Conservation (phyloP, 2,113 vertebrate species). For the Urocolius indicus region DNA sequence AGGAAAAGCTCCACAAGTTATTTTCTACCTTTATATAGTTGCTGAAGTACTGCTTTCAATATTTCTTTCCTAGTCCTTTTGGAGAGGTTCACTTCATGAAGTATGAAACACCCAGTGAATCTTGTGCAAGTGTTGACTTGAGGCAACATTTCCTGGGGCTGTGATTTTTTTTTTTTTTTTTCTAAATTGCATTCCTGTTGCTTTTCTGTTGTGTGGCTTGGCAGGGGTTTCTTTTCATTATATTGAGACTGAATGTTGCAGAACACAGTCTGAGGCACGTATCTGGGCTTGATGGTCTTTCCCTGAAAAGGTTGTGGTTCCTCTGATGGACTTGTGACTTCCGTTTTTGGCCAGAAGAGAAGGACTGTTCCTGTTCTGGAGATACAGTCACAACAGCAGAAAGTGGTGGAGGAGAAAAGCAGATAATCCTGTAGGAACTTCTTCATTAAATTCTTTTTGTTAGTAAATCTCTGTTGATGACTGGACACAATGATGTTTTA, state of each 20-base stretch:
- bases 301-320: background rate
- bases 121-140: background rate
- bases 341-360: background rate
- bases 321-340: background rate
- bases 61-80: background rate
- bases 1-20: background rate
- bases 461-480: background rate
- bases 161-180: too few relatives aligned
- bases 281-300: rapidly evolving
- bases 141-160: background rate
- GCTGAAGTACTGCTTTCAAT: background rate
- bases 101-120: background rate
- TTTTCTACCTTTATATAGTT: background rate
- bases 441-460: background rate
- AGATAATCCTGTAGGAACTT: background rate
- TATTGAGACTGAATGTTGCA: background rate
- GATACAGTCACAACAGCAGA: background rate
- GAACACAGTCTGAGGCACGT: background rate
- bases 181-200: background rate
- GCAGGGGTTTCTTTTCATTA: background rate
- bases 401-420: background rate
- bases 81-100: rapidly evolving
- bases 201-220: background rate
- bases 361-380: background rate
- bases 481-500: background rate